These are phyloP conservation scores for Pontoporia blainvillei DNA, from an alignment of 2,113 vertebrate genomes.

Conservation along the genomic window DNA sequence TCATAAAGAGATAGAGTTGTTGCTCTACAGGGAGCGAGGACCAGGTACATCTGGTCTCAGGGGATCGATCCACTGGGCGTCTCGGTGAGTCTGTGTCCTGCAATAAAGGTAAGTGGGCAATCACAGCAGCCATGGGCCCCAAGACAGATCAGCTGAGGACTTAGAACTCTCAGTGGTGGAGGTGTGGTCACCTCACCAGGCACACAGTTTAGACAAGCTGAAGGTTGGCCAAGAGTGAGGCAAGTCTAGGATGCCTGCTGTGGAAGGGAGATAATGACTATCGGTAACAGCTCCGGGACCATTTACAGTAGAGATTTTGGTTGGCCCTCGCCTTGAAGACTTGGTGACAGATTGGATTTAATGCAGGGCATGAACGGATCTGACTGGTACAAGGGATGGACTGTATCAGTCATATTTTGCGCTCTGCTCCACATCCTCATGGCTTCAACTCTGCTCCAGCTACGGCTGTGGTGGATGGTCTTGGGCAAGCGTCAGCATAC, in stretches of 20 bases:
- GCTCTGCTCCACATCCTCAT: too few species aligned
- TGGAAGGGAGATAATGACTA: background rate
- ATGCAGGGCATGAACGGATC: background rate
- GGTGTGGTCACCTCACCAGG: background rate
- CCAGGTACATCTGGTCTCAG: too few species aligned
- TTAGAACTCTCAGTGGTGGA: background rate
- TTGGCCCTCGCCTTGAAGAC: background rate
- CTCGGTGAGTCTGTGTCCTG: too few species aligned
- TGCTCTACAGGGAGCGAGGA: background rate
- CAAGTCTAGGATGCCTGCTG: background rate
- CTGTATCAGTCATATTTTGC: too few species aligned
- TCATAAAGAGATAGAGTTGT: fast-evolving
- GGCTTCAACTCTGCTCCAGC: too few species aligned
- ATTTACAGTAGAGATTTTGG: fast-evolving
- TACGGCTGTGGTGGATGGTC: background rate
- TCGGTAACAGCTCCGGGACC: fast-evolving
- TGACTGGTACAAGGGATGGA: too few species aligned
- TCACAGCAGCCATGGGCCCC: background rate
- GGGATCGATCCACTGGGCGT: background rate
- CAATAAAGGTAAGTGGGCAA: background rate
- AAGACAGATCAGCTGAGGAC: background rate
- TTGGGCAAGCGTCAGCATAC: background rate
- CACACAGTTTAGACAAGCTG: background rate
- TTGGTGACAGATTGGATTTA: background rate
- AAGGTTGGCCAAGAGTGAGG: background rate